Base-by-base conservation (phyloP, 2,888 invertebrate genomes). In the Calameuta idolon region DNA sequence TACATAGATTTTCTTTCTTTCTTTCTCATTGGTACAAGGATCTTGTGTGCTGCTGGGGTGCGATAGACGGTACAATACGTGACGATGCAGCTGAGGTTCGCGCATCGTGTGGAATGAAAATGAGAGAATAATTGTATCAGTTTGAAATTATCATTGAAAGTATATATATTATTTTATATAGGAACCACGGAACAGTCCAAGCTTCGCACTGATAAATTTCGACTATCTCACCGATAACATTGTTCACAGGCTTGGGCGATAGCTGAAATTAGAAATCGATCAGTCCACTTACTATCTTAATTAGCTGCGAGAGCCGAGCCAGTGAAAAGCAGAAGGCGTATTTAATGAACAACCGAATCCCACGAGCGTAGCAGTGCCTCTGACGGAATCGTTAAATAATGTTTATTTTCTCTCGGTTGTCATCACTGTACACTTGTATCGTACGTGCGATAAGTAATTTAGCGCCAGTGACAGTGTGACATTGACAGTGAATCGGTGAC, bases 1-100 rank as follows among this genome's bases (percentile, higher is more conserved):
- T 15, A 15, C 2, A 15, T 15, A 15, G 40, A 15, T 15, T 40
- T 40, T 15, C 5, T 40, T 40, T 40, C 40, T 55, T 55, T 55
- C 9, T 55, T 5, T 23, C 2, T 23, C 2, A 55, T 9, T 55
- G 77, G 73, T 76, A 76, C 80, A 81, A 81, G 80, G 80, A 76
- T 80, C 74, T 55, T 76, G 77, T 76, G 79, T 73, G 76, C 76
- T 76, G 81, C 68, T 77, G 40, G 71, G 31, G 12, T 76, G 5
- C 23, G 34, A 68, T 4, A 76, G 33, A 9, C 9, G 55, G 0
- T 55, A 23, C 55, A 23, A 55, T 23, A 1, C 40, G 4, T 40
- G 4, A 40, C 4, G 40, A 40, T 40, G 1, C 12, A 40, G 12
- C 15, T 4, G 15, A 15, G 4, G 15, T 40, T 15, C 40, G 40